A percentile compares a stretch with the other conserved stretches of the same genome.
These are phyloP conservation scores for Carollia perspicillata DNA, from an alignment of 2,113 vertebrate species.

Conservation along the genomic window DNA sequence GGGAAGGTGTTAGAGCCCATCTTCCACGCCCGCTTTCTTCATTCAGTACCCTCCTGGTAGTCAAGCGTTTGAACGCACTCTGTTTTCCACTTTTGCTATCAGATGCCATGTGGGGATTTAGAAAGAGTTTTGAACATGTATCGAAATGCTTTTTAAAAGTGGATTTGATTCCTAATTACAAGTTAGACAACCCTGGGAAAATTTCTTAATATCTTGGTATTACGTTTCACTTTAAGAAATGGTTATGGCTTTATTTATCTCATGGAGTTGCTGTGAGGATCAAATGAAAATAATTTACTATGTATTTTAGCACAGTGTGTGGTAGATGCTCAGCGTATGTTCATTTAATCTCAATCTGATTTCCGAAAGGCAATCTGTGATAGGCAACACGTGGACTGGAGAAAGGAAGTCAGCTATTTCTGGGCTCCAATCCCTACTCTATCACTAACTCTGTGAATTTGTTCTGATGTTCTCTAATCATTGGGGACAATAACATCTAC, in stretches of 20 bases:
- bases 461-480: background rate
- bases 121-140: background rate
- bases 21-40: background rate
- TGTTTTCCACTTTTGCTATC: background rate
- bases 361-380: background rate
- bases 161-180: background rate
- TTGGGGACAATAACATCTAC: background rate
- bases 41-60: background rate
- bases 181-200: background rate
- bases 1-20: background rate
- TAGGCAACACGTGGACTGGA: background rate
- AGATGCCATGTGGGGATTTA: background rate
- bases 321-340: background rate
- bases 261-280: background rate
- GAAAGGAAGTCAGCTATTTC: background rate
- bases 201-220: background rate
- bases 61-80: background rate
- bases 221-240: slow-evolving; percentile 47
- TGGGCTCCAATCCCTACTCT: background rate
- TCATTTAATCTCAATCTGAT: background rate
- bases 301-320: background rate
- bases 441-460: background rate
- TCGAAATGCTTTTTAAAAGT: background rate
- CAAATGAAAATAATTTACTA: background rate
- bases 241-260: background rate